Conservation (phyloP, 2,888 invertebrate species). For the Archaeoteleia sp. region DNA sequence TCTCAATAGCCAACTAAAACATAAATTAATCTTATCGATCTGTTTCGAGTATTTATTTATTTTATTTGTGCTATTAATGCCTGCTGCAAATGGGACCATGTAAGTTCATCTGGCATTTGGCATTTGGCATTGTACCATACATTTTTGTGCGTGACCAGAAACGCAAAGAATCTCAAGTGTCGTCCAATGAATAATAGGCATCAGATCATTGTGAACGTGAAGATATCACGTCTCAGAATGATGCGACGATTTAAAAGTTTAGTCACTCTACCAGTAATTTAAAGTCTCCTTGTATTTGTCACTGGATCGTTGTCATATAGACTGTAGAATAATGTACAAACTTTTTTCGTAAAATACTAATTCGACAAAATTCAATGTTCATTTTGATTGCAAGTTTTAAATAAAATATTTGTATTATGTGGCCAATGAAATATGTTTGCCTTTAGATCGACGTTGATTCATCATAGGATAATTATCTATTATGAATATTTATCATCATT, state of each 20-base stretch:
- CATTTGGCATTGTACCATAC: slow-evolving; percentile 50
- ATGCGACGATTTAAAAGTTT: slow-evolving; percentile 37
- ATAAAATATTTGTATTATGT: too few species aligned
- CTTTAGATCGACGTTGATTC: too few species aligned
- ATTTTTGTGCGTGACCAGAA: slow-evolving; percentile 40
- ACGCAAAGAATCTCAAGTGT: slow-evolving; percentile 39
- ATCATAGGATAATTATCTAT: too few species aligned
- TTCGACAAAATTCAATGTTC: too few species aligned
- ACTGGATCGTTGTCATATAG: slow-evolving; percentile 22
- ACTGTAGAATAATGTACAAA: too few species aligned
- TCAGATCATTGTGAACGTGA: slow-evolving; percentile 6
- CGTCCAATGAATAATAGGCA: slow-evolving; percentile 37
- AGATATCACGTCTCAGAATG: slow-evolving; percentile 21
- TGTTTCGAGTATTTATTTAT: slow-evolving; percentile 2
- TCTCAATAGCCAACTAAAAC: too few species aligned
- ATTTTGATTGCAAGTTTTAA: too few species aligned
- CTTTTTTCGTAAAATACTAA: too few species aligned
- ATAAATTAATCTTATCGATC: too few species aligned
- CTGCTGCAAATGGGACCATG: slow-evolving; percentile 29
- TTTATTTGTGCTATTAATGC: slow-evolving; percentile 39
- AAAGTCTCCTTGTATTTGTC: too few species aligned
- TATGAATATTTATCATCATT: too few species aligned
- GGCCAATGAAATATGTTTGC: too few species aligned
- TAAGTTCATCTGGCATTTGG: slow-evolving; percentile 34
- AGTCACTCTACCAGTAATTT: slow-evolving; percentile 21